Base-by-base conservation (phyloP, 2,113 vertebrate genomes). In the Ptychochromis oligacanthus region DNA sequence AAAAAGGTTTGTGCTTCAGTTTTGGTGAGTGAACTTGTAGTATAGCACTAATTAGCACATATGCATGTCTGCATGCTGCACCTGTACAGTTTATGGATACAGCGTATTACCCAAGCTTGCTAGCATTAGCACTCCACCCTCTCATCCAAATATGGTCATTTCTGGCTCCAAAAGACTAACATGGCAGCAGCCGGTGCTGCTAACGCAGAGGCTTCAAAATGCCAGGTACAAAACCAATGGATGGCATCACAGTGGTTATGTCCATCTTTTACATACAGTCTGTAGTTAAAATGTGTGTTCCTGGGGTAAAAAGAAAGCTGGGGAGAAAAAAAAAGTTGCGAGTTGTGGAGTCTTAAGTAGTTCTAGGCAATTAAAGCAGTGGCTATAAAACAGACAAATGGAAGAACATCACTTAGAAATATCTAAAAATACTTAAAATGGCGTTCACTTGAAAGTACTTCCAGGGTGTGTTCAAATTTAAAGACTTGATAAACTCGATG, bases 41-140 rank as follows among this genome's bases (percentile, higher is more conserved):
- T 49, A 70, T 46, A 46, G 43, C 43, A 46, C 14, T 46, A 38
- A 65, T 17, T 65, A 40, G 20, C 4, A 65, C 36, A 2, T 43
- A 43, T 13, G 24, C 13, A 24, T 5, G 12, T 24, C 15, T 15
- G 36, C 15, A 0, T 0, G 1, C 24, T 65, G n/a, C 0, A 65
- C 62, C 13, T 65, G 36, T 65, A 36, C 24, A 65, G 62, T 22
- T 65, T 65, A 65, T 46, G 62, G 62, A 11, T 65, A 13, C 38
- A 65, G 4, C 38, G 49, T 18, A 70, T 20, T 18, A 26, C 17
- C 64, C 22, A 67, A 67, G 17, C 22, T 24, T 64, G 4, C n/a
- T 31, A 31, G 28, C 28, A 31, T 3, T 31, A 31, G 28, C 5
- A 36, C 36, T 28, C 43, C 9, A 49, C 15, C 17, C 17, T 49